Evolutionary conservation across 2,888 invertebrate species (phyloP), one percentile per base, ranked within the genome.

Genomic region (Vandiemenella viatica): DNA sequence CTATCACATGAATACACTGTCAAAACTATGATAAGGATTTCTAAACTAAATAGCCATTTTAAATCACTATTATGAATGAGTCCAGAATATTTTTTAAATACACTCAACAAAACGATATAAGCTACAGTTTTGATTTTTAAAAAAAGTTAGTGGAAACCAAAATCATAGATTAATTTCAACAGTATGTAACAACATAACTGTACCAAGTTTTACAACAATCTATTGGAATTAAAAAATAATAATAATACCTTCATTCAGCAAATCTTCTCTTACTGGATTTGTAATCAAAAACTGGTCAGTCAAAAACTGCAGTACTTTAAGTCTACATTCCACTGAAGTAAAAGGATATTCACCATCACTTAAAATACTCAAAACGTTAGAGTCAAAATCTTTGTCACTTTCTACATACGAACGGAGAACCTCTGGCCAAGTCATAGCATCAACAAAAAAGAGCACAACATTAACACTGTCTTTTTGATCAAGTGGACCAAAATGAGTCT

Each of bases 391-490:
- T 61, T 76, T 78, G 68, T 92, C 93, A 73, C 91, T 91, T 67
- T 93, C 92, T 19, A 96, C 79, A 69, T 90, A 96, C 44, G 83
- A 76, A 55, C 89, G 74, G 54, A 93, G 69, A 44, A 89, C 80
- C 72, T 97, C 96, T 38, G 95, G 91, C 90, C 97, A 98, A 45
- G 96, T 95, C 72, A 97, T 81, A 48, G 85, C 77, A 71, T 98
- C 98, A 60, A 95, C 79, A 61, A 95, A 79, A 71, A 86, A 95
- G 48, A 96, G 72, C 57, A 87, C 80, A 55, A 96, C 84, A 67
- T 97, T 96, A 20, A 96, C 83, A 65, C 93, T 91, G 68, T 97
- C 96, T 71, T 96, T 96, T 63, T 92, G 88, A 71, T 99, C 98
- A 52, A 91, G 69, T 7, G 96, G 93, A 42, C 95, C 95, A 70